A percentile compares a stretch with the other conserved stretches of the same genome.
These are phyloP conservation scores for Anaspis maculata DNA, from an alignment of 2,888 invertebrate species.

Conservation along the genomic window DNA sequence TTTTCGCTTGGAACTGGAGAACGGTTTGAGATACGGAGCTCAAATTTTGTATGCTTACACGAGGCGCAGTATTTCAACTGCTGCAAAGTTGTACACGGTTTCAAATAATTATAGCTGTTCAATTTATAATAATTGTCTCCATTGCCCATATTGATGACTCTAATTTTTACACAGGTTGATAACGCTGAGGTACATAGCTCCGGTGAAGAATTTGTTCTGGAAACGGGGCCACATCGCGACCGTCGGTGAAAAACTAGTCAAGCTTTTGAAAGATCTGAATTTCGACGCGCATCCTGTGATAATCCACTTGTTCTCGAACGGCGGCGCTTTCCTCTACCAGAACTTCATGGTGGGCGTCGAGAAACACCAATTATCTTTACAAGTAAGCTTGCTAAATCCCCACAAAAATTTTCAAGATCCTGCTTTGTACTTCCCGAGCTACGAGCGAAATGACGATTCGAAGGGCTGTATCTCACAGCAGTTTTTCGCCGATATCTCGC, in stretches of 20 bases:
- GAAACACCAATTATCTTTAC: conserved; percentile 45
- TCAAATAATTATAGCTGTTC: neutral
- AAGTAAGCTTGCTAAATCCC: conserved; percentile 34
- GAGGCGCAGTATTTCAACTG: conserved; percentile 1
- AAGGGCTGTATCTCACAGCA: no score
- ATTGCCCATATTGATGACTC: no score
- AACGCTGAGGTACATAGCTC: conserved; percentile 63
- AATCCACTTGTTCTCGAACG: conserved; percentile 69
- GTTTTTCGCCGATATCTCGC: no score
- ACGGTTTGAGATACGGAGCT: no score
- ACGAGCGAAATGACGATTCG: no score
- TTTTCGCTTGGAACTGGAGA: no score
- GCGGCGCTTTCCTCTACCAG: conserved; percentile 64
- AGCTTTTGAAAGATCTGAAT: conserved; percentile 56
- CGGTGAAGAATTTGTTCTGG: conserved; percentile 58
- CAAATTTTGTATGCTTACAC: neutral
- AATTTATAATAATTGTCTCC: no score
- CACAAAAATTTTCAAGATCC: no score
- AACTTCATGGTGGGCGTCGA: conserved; percentile 56
- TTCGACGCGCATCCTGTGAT: conserved; percentile 63
- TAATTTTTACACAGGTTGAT: conserved; percentile 53
- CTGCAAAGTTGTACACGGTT: neutral
- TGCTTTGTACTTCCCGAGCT: neutral
- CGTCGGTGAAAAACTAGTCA: conserved; percentile 56
- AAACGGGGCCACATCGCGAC: conserved; percentile 51